Evolutionary conservation across 2,888 invertebrate species (phyloP).

Genomic region (Nephrotoma appendiculata): DNA sequence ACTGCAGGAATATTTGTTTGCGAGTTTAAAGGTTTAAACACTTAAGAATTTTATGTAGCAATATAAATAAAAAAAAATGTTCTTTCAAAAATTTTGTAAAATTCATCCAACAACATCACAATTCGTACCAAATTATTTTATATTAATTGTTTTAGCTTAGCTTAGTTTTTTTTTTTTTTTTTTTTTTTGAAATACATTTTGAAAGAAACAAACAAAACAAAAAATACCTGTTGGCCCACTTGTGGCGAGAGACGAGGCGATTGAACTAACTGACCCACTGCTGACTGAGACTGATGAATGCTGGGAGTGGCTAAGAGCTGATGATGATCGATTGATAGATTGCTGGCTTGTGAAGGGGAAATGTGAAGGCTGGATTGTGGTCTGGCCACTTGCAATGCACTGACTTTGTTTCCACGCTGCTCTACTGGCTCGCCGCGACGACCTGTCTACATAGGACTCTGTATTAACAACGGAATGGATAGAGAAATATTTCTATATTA

Average conservation of each 20-base stretch:
- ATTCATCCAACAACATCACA: neutral
- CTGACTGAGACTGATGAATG: conserved; percentile 37
- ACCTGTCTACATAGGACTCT: conserved; percentile 74
- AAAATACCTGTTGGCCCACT: conserved; percentile 35
- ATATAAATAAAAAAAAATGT: neutral
- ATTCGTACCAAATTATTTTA: neutral
- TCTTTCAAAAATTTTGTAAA: neutral
- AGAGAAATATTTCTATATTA: conserved; percentile 6
- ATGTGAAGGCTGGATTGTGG: conserved; percentile 23
- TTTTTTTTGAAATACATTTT: neutral
- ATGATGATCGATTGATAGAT: conserved; percentile 49
- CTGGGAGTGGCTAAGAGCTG: conserved; percentile 58
- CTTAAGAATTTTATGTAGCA: neutral
- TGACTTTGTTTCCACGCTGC: conserved; percentile 77
- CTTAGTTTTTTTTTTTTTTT: neutral
- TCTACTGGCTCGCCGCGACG: conserved; percentile 74
- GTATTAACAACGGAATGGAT: conserved; percentile 37
- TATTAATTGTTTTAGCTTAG: neutral
- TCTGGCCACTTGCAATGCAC: conserved; percentile 60
- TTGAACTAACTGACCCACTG: conserved; percentile 49
- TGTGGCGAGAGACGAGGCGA: conserved; percentile 42
- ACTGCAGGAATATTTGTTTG: neutral
- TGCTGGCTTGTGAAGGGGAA: conserved; percentile 14
- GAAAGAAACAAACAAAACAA: neutral
- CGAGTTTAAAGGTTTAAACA: neutral